Base-by-base conservation (phyloP, 1,140 invertebrate genomes). In the Goniozus legneri region DNA sequence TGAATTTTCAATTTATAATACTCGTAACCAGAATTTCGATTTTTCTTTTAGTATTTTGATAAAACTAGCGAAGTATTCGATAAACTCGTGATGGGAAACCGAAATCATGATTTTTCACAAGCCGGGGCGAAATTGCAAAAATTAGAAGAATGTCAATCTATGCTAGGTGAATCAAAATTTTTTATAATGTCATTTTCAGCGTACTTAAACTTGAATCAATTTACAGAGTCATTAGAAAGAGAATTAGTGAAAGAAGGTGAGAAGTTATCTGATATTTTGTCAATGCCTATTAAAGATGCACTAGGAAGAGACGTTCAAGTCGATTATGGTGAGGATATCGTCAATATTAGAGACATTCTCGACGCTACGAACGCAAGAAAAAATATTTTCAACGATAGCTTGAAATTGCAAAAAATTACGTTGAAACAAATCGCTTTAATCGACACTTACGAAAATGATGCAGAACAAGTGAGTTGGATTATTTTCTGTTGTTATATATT, bases 201-300 rank as follows among this genome's bases (percentile, higher is more conserved):
- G 13, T 16, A n/a, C 2, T 27, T 10, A 10, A 27, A 27, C 10
- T 27, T 27, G 10, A 6, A 27, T 18, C 39, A 46, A 41, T 43
- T 53, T 72, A 58, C 62, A 84, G 86, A 83, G 60, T 69, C 73
- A 21, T 74, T 87, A 36, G 84, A 84, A 66, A 76, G 77, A 37
- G 82, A 87, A 63, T 77, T 89, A 44, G 76, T 83, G n/a, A 80
- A 82, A 55, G 86, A 89, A 72, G 88, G 88, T 12, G 87, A 90
- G 67, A 88, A 85, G 59, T 71, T 91, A 20, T 83, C 87, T 16
- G 88, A 90, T 67, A 80, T 90, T 67, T 76, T 91, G 39, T 86
- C 87, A 6, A 83, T 89, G 77, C 87, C 87, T 8, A 81, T 89
- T 32, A 89, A 90, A 71, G 87, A 90, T 70, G 85, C 87, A 0